Evolutionary conservation across 2,113 vertebrate species (phyloP), one percentile per base, ranked within the genome.

Genomic region (Bolborhynchus lineola): DNA sequence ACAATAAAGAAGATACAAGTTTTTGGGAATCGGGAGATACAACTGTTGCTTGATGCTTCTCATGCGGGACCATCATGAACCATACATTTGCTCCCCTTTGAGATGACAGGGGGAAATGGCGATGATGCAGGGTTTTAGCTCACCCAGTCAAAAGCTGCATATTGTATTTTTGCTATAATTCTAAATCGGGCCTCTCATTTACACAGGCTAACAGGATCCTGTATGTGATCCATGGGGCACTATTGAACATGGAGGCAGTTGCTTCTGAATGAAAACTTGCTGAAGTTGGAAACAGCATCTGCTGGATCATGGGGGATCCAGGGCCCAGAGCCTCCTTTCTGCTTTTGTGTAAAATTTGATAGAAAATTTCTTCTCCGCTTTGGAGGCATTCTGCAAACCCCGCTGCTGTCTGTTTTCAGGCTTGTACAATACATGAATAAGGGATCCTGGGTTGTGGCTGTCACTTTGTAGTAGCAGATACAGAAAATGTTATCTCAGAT

Each of bases 101-200:
- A 88, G 85, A 12, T 47, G 60, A 31, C 1, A 4, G 23, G 19
- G 42, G 49, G 33, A 90, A 62, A 4, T 19, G 7, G 39, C 60
- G 35, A 9, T 24, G 50, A 2, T n/a, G 41, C 60, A 39, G 25
- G 12, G 46, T 42, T 70, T 41, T 59, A 86, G 24, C n/a, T 78
- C 33, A 85, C 17, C 53, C 63, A 52, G 8, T 37, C 31, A 26
- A 39, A 70, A 83, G 24, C 23, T 65, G 25, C 88, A 33, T 55
- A 1, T 35, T 92, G 9, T 80, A 31, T 63, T 90, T 88, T 79
- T 53, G 11, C 74, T 91, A 42, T 94, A 63, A 82, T 76, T 95
- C 93, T 94, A 92, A 96, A 94, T 53, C n/a, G 33, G 93, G 96
- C 91, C 92, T 96, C 86, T 96, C 89, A 87, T 96, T 96, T 89